Evolutionary conservation across 2,797 vertebrate genomes (phyloP).

Genomic region (Callimico goeldii): DNA sequence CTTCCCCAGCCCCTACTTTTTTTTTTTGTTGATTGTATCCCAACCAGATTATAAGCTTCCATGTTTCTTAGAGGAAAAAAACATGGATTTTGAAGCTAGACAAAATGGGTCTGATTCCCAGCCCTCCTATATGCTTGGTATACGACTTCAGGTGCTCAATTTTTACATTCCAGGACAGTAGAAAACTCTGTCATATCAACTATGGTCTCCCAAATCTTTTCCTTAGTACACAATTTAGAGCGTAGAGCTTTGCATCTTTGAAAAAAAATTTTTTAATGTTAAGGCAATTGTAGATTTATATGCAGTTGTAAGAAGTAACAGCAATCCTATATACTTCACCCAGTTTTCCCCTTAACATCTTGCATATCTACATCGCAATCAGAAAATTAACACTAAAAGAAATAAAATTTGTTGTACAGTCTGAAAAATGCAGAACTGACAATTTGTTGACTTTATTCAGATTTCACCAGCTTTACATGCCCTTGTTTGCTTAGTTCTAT

Average conservation of each 20-base stretch:
- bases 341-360: neutral
- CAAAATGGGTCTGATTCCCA: neutral
- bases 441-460: neutral
- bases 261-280: neutral
- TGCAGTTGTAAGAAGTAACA: neutral
- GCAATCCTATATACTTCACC: neutral
- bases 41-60: neutral
- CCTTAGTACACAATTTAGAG: neutral
- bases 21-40: neutral
- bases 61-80: slow-evolving; percentile 2
- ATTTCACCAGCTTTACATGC: slow-evolving; percentile 6
- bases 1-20: neutral
- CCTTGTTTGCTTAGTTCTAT: neutral
- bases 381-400: neutral
- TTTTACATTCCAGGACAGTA: neutral
- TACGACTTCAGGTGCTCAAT: neutral
- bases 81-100: neutral
- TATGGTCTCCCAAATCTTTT: neutral
- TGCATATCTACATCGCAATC: neutral
- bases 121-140: neutral
- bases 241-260: neutral
- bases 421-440: neutral
- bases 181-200: neutral
- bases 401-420: neutral
- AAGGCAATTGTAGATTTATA: neutral